A percentile compares a stretch with the other conserved stretches of the same genome.
These are phyloP conservation scores for Percina caprodes DNA, from an alignment of 2,113 vertebrate species.

Conservation along the genomic window DNA sequence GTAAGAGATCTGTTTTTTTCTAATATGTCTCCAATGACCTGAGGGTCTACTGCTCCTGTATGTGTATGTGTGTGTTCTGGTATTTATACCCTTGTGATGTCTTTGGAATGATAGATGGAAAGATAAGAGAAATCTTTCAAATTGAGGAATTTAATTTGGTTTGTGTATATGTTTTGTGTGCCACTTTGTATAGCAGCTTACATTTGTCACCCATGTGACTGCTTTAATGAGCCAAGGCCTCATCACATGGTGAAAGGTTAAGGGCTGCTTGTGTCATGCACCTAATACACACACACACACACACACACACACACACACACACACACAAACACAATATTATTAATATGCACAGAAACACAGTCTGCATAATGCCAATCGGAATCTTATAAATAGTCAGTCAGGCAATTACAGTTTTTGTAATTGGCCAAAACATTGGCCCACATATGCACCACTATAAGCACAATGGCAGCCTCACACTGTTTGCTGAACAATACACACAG, in stretches of 20 bases:
- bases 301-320: background rate
- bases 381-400: background rate
- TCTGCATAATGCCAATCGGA: constrained; percentile 22
- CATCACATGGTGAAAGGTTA: constrained; percentile 57
- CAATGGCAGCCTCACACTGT: too few relatives aligned
- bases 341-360: constrained; percentile 24
- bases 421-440: too few relatives aligned
- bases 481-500: too few relatives aligned
- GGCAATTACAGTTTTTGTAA: background rate
- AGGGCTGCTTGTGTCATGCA: constrained; percentile 33
- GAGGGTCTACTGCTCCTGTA: background rate
- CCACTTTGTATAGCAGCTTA: constrained; percentile 20
- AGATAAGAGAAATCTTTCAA: constrained; percentile 27
- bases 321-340: constrained; percentile 20
- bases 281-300: constrained; percentile 25
- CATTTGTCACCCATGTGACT: constrained; percentile 62
- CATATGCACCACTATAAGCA: too few relatives aligned
- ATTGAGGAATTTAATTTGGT: constrained; percentile 16
- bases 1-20: constrained; percentile 15
- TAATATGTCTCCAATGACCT: constrained; percentile 31
- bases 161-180: constrained; percentile 4
- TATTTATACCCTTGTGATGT: constrained; percentile 24
- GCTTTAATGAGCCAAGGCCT: constrained; percentile 37
- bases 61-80: background rate
- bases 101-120: constrained; percentile 32